Evolutionary conservation across 2,113 vertebrate species (phyloP), one percentile per base, ranked within the genome.

Genomic region (Sylvietta virens): DNA sequence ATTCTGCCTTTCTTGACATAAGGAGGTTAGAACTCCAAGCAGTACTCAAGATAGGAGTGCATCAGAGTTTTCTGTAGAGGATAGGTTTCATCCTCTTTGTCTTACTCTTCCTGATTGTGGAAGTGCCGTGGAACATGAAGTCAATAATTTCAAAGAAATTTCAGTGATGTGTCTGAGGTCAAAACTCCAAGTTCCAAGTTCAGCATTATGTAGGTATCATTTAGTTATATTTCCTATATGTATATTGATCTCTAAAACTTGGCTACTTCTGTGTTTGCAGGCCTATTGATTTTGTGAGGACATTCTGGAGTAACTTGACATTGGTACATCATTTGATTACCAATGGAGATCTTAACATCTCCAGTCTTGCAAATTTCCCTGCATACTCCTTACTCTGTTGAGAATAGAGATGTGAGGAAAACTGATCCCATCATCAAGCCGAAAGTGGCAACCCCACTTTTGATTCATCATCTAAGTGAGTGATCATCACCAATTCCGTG

Each of bases 401-500:
- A 7, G 13, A 11, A 50, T 80, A 28, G 22, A 74, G 8, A 37
- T 40, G 11, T 48, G 51, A 51, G 10, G n/a, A 86, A 92, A 72
- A 62, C 22, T 44, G 15, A 85, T 54, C 18, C 1, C 33, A 19
- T 30, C 23, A 56, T 13, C 80, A n/a, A 40, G 44, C 16, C 5
- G 12, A 9, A 16, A 73, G 10, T 1, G 2, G 7, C 8, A 74
- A 15, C 5, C 1, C 1, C 11, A 11, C 31, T 74, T 78, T 26
- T 77, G 31, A 33, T 62, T 91, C 31, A 40, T 53, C 7, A 35
- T 51, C 13, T 27, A 77, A 51, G 33, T 26, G 42, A 28, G 9
- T 33, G 24, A 40, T 28, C 39, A 31, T 80, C 53, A 77, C 17
- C 7, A 77, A 14, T 13, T 62, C 47, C n/a, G 7, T n/a, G 42